Percentiles rank a stretch among this genome's conserved stretches.
phyloP scores from a whole-genome alignment of 2,113 vertebrate genomes.

The Aleadryas rufinucha region DNA sequence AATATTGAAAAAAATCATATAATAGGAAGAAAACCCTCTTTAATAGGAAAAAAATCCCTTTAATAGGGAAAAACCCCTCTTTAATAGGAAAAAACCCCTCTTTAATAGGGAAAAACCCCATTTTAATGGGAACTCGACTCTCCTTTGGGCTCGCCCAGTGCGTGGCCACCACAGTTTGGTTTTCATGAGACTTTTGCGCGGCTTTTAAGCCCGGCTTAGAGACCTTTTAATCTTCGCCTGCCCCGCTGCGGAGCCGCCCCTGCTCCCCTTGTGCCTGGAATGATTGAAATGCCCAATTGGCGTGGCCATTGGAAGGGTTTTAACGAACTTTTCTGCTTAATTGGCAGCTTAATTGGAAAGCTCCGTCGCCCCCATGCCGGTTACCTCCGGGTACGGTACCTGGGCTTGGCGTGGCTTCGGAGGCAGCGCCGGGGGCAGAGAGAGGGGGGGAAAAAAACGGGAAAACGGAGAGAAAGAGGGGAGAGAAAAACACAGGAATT shows the following conservation, averaged over 20 bases:
- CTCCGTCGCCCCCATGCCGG: conserved; percentile 50
- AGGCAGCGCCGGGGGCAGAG: conserved; percentile 67
- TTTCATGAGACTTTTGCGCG: neutral
- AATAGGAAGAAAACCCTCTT: neutral
- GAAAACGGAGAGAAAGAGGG: conserved; percentile 42
- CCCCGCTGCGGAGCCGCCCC: neutral
- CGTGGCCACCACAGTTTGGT: neutral
- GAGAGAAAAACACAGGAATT: conserved; percentile 71
- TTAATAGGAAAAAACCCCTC: neutral
- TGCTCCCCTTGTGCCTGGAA: neutral
- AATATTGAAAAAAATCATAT: neutral
- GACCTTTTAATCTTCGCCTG: neutral
- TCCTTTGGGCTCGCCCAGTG: neutral
- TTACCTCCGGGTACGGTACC: conserved; percentile 88
- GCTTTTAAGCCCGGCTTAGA: neutral
- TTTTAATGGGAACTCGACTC: neutral
- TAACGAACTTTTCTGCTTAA: conserved; percentile 27
- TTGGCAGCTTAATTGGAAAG: neutral
- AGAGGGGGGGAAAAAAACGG: neutral
- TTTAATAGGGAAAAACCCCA: neutral
- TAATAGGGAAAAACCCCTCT: neutral
- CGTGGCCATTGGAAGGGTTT: conserved; percentile 62
- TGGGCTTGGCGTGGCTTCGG: conserved; percentile 85
- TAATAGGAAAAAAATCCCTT: neutral
- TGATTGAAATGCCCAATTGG: neutral